These are phyloP conservation scores for Delia radicum DNA, from an alignment of 1,140 invertebrate genomes.

Conservation along the genomic window DNA sequence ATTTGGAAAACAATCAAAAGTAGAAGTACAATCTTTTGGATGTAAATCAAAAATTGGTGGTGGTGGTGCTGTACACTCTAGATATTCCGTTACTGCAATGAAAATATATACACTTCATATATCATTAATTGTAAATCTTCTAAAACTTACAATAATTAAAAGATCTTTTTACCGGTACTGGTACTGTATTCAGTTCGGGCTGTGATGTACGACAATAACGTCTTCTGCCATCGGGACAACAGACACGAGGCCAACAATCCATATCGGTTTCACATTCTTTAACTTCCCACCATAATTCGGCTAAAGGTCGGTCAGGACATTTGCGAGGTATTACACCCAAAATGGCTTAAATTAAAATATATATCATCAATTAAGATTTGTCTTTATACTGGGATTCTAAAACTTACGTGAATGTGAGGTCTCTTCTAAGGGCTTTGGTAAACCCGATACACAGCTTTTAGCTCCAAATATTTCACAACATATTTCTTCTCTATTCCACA, in stretches of 20 bases:
- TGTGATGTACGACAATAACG: conserved; percentile 69
- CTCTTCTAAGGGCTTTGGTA: conserved; percentile 59
- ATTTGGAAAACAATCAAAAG: conserved; percentile 73
- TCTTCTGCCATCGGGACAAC: conserved; percentile 65
- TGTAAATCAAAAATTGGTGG: conserved; percentile 65
- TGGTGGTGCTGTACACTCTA: conserved; percentile 71
- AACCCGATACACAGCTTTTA: conserved; percentile 62
- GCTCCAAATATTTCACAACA: conserved; percentile 59
- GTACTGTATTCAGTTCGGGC: conserved; percentile 63
- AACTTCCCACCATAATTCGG: conserved; percentile 66
- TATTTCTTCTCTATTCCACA: conserved; percentile 58
- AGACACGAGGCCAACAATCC: conserved; percentile 71
- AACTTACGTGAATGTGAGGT: conserved; percentile 61
- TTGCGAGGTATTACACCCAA: conserved; percentile 66
- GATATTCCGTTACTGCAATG: conserved; percentile 62
- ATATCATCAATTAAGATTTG: not conserved
- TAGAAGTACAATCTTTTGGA: conserved; percentile 65
- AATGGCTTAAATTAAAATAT: conserved; percentile 60
- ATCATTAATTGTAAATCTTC: not conserved
- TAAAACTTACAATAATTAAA: conserved; percentile 56
- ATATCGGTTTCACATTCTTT: conserved; percentile 65
- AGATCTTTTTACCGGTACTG: conserved; percentile 58
- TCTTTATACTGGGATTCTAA: not conserved
- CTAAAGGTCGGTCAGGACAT: conserved; percentile 65
- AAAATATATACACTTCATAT: conserved; percentile 55